phyloP scores from a whole-genome alignment of 2,888 invertebrate genomes.

The Agrilus cyanescens region DNA sequence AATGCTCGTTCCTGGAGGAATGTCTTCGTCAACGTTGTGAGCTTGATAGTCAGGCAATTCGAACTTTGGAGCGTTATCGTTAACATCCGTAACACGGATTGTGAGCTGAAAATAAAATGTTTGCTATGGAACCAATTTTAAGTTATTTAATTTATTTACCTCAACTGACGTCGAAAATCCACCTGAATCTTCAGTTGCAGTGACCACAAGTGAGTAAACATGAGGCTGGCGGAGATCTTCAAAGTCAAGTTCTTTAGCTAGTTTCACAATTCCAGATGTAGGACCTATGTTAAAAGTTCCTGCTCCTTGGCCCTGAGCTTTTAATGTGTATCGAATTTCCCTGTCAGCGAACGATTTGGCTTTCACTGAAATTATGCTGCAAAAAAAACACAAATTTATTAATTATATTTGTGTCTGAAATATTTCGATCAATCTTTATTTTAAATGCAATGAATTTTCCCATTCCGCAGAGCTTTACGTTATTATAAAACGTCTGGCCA shows the following conservation, averaged over 20 bases:
- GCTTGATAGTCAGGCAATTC: conserved; percentile 95
- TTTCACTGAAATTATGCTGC: conserved; percentile 90
- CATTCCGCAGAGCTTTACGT: no score
- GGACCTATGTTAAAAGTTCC: conserved; percentile 93
- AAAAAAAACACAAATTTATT: conserved; percentile 23
- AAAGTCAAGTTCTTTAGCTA: conserved; percentile 92
- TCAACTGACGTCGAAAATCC: conserved; percentile 92
- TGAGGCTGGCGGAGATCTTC: conserved; percentile 92
- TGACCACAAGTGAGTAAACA: conserved; percentile 83
- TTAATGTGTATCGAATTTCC: conserved; percentile 89
- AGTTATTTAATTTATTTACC: conserved; percentile 43
- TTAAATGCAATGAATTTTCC: no score
- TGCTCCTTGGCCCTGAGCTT: conserved; percentile 87
- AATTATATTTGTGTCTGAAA: not conserved
- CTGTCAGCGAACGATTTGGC: conserved; percentile 96
- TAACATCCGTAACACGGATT: conserved; percentile 89
- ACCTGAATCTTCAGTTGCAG: conserved; percentile 94
- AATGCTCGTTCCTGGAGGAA: conserved; percentile 82
- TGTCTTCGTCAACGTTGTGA: conserved; percentile 91
- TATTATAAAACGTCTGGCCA: no score
- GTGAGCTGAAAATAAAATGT: conserved; percentile 55
- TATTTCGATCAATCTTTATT: no score
- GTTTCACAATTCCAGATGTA: conserved; percentile 86
- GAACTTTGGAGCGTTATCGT: conserved; percentile 95
- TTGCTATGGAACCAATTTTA: not conserved